These are phyloP conservation scores for Lithophane semibrunnea DNA, from an alignment of 2,888 invertebrate species.

Conservation along the genomic window DNA sequence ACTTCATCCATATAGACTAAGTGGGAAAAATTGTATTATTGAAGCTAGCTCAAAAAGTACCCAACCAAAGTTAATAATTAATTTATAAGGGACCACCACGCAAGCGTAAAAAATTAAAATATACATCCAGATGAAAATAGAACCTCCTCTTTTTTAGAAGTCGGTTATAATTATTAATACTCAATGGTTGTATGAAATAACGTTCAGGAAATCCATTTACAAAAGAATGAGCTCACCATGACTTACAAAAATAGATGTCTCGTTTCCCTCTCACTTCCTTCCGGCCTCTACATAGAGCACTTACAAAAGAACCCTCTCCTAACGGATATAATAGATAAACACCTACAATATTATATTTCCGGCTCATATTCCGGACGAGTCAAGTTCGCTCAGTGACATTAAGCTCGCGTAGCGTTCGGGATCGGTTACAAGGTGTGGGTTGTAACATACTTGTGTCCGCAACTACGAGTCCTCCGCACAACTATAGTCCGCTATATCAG, in stretches of 20 bases:
- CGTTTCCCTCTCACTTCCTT: background rate
- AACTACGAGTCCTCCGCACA: background rate
- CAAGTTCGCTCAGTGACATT: background rate
- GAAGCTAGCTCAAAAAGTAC: too few species aligned
- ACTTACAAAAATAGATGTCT: background rate
- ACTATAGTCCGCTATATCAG: background rate
- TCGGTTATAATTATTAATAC: too few species aligned
- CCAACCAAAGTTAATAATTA: too few species aligned
- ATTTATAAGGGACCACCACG: too few species aligned
- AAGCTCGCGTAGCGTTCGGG: background rate
- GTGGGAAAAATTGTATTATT: too few species aligned
- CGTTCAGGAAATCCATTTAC: background rate
- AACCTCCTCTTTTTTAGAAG: too few species aligned
- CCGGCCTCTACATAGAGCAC: background rate
- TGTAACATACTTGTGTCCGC: background rate
- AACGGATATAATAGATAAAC: background rate
- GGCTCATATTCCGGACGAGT: background rate
- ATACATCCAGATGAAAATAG: too few species aligned
- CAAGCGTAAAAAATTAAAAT: too few species aligned
- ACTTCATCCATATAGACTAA: too few species aligned
- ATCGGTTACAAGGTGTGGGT: background rate
- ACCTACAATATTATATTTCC: background rate
- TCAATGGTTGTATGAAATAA: background rate
- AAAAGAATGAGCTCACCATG: background rate
- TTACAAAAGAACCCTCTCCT: background rate